phyloP scores from a whole-genome alignment of 2,888 invertebrate genomes.

The Drosophila colorata region DNA sequence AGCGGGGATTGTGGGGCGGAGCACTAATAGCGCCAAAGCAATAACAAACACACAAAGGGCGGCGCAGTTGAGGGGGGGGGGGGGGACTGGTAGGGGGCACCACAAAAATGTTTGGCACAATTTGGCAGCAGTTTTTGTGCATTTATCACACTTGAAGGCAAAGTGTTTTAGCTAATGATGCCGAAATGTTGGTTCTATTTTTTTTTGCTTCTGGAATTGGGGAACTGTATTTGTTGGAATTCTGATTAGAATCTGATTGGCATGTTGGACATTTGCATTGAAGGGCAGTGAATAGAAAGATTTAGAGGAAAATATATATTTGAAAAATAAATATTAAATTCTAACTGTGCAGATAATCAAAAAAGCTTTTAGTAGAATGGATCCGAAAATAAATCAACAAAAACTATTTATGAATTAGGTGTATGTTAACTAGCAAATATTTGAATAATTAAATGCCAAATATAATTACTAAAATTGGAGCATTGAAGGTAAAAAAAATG shows the following conservation, averaged over 20 bases:
- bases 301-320: background rate
- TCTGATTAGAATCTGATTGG: conserved; percentile 18
- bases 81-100: background rate
- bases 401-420: background rate
- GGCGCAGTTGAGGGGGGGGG: background rate
- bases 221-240: conserved; percentile 20
- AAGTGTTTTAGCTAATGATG: conserved; percentile 71
- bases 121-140: conserved; percentile 65
- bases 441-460: background rate
- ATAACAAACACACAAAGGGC: conserved; percentile 47
- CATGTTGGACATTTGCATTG: background rate
- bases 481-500: too few relatives aligned
- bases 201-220: background rate
- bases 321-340: background rate
- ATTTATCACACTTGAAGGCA: conserved; percentile 74
- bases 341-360: background rate
- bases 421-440: background rate
- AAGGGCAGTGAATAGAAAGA: too few relatives aligned
- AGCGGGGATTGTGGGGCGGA: too few relatives aligned
- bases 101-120: conserved; percentile 60
- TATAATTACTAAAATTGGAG: background rate
- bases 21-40: conserved; percentile 28
- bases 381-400: background rate
- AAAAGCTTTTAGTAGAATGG: too few relatives aligned
- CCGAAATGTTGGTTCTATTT: conserved; percentile 18